These are phyloP conservation scores for Aptenodytes forsteri DNA, from an alignment of 2,113 vertebrate species.

Conservation along the genomic window DNA sequence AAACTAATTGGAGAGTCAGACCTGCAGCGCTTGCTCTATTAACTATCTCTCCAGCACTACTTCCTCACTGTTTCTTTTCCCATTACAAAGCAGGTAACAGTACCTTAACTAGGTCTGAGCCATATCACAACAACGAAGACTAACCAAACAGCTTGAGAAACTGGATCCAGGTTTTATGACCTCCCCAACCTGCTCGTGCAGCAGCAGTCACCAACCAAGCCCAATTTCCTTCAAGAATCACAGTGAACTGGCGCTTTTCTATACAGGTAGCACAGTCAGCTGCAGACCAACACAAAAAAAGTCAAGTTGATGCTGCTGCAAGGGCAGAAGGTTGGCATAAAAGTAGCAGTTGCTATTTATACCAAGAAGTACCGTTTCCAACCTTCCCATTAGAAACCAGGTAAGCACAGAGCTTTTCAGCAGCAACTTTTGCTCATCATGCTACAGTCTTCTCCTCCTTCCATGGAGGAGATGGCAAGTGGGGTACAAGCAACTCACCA, in stretches of 20 bases:
- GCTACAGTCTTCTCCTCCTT: background rate
- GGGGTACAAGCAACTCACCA: background rate
- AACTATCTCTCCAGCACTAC: background rate
- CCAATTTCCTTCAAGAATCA: background rate
- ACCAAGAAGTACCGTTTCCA: background rate
- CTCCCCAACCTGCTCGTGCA: background rate
- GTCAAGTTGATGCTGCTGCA: background rate
- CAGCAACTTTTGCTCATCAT: background rate
- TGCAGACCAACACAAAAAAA: background rate
- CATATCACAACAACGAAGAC: background rate
- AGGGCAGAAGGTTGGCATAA: background rate
- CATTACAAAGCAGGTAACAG: background rate
- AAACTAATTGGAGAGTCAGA: background rate
- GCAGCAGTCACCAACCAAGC: background rate
- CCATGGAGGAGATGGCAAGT: background rate
- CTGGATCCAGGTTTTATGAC: background rate
- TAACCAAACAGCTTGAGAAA: background rate
- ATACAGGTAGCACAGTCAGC: background rate
- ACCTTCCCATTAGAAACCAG: background rate
- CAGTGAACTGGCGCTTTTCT: background rate
- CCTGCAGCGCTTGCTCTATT: background rate
- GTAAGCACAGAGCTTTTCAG: background rate
- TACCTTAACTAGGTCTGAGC: background rate
- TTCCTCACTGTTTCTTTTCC: background rate
- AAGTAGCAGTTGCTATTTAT: background rate